These are phyloP conservation scores for Mungos mungo DNA, from an alignment of 2,113 vertebrate genomes.

Conservation along the genomic window DNA sequence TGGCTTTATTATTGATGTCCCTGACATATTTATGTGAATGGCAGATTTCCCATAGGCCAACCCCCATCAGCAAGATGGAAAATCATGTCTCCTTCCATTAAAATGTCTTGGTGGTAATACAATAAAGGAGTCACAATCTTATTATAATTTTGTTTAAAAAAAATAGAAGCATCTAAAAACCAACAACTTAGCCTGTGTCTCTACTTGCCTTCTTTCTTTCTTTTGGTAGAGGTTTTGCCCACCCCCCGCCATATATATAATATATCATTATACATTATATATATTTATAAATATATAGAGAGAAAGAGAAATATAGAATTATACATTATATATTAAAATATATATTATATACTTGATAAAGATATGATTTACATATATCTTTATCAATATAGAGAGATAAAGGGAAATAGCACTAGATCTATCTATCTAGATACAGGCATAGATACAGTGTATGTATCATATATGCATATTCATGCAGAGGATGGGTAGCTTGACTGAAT, in stretches of 20 bases:
- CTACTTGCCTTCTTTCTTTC: neutral
- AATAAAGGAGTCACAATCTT: neutral
- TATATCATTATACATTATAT: no score
- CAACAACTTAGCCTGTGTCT: neutral
- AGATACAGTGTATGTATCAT: neutral
- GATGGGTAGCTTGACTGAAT: neutral
- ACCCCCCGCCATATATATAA: neutral
- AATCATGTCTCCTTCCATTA: neutral
- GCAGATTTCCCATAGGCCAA: neutral
- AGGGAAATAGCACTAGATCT: neutral
- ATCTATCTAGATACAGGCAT: neutral
- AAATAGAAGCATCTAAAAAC: neutral
- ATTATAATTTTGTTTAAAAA: neutral
- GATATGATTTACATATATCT: no score
- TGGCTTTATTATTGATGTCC: conserved; percentile 24
- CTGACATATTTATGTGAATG: neutral
- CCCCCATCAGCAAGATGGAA: conserved; percentile 34
- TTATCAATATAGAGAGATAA: no score
- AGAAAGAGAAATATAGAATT: no score
- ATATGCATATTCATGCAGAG: neutral
- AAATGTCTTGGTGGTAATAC: neutral
- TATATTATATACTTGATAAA: no score
- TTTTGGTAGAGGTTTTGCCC: neutral
- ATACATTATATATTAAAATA: no score
- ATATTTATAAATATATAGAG: no score